A percentile compares a stretch with the other conserved stretches of the same genome.
Conservation (phyloP, 2,888 invertebrate genomes). For the Punctoribates punctum region DNA sequence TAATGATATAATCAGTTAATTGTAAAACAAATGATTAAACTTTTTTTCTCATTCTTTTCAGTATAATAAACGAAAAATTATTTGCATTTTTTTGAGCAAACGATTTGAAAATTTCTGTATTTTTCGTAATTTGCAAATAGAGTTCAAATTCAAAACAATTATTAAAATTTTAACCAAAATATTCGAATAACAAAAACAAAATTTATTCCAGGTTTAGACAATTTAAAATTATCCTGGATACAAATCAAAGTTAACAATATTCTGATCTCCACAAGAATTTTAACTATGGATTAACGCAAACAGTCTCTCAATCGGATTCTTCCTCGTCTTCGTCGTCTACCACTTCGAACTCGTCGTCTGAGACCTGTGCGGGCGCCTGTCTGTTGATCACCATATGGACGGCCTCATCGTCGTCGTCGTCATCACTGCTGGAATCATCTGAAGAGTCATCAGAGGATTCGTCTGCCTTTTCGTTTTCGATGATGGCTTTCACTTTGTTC, state of each 20-base stretch:
- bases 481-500: conserved; percentile 44
- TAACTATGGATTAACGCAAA: background rate
- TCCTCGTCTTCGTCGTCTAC: conserved; percentile 30
- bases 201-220: too few species aligned
- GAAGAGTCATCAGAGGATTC: conserved; percentile 34
- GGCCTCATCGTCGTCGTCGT: conserved; percentile 7
- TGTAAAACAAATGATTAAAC: conserved; percentile 16
- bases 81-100: conserved; percentile 19
- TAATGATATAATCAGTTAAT: background rate
- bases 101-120: background rate
- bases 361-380: conserved; percentile 24
- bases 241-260: too few species aligned
- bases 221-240: too few species aligned
- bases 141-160: background rate
- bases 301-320: background rate
- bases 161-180: too few species aligned
- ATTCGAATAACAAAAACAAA: too few species aligned
- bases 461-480: conserved; percentile 37
- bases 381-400: conserved; percentile 29
- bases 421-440: conserved; percentile 35
- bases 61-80: too few species aligned
- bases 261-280: too few species aligned
- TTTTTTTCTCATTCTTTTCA: background rate
- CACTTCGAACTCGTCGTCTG: conserved; percentile 24
- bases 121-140: background rate